These are phyloP conservation scores for Mustela nigripes DNA, from an alignment of 2,113 vertebrate species.

Conservation along the genomic window DNA sequence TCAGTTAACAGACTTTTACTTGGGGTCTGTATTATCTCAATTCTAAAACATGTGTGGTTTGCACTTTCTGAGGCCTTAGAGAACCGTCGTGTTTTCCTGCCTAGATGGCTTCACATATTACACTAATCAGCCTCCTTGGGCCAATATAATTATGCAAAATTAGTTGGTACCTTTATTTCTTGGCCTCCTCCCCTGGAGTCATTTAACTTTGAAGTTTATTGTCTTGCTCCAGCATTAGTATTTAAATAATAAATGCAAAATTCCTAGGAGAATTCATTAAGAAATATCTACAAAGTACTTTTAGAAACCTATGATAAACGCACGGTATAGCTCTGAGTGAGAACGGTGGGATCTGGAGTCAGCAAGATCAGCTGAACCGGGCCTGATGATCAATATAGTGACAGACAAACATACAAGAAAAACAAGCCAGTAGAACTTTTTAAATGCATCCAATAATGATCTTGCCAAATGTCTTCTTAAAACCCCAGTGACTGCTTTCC, in stretches of 20 bases:
- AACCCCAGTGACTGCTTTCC: not conserved
- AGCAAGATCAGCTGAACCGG: not conserved
- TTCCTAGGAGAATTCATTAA: conserved; percentile 57
- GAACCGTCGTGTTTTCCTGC: conserved; percentile 39
- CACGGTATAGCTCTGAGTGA: not conserved
- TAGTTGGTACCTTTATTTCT: conserved; percentile 77
- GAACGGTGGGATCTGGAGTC: not conserved
- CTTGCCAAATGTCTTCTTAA: not conserved
- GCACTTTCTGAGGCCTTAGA: conserved; percentile 60
- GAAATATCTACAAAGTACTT: conserved; percentile 55
- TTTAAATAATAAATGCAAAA: conserved; percentile 65
- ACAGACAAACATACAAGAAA: not conserved
- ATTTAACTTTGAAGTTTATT: conserved; percentile 76
- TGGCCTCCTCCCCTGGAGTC: conserved; percentile 50
- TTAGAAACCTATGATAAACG: not conserved
- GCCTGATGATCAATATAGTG: not conserved
- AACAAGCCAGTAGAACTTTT: not conserved
- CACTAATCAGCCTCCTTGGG: conserved; percentile 67
- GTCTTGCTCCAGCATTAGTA: conserved; percentile 23
- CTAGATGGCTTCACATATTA: conserved; percentile 58
- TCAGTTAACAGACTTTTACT: not conserved
- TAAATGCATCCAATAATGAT: not conserved
- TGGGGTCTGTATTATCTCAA: conserved; percentile 9
- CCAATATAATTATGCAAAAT: conserved; percentile 78
- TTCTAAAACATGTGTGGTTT: conserved; percentile 56